Conservation (phyloP, 2,797 vertebrate genomes). For the Phataginus tricuspis region DNA sequence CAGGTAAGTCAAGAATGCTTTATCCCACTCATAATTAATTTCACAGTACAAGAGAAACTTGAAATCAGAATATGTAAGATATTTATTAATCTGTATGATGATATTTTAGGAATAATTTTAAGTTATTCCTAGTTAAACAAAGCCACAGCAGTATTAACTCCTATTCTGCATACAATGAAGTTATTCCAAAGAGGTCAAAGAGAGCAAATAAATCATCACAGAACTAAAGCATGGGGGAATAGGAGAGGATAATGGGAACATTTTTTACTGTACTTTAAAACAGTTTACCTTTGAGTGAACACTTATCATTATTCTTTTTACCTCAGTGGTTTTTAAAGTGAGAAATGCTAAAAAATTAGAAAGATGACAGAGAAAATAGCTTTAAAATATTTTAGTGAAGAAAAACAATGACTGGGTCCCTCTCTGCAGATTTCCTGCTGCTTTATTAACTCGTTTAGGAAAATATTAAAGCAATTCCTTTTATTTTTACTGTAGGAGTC, state of each 20-base stretch:
- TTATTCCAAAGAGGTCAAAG: conserved; percentile 2
- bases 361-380: conserved; percentile 41
- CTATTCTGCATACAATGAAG: conserved; percentile 20
- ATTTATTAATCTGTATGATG: conserved; percentile 33
- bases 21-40: conserved; percentile 78
- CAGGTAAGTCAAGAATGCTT: conserved; percentile 72
- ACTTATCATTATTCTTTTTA: conserved; percentile 46
- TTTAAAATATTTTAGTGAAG: conserved; percentile 54
- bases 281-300: conserved; percentile 33
- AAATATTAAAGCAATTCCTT: conserved; percentile 23
- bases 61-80: conserved; percentile 63
- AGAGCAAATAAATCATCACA: conserved; percentile 36
- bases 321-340: conserved; percentile 28
- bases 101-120: conserved; percentile 64
- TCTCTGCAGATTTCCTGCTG: neutral
- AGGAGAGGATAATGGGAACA: neutral
- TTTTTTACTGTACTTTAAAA: conserved; percentile 29
- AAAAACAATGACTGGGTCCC: neutral
- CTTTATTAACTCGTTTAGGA: conserved; percentile 22
- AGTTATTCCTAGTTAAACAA: conserved; percentile 47
- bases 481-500: conserved; percentile 49
- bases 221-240: neutral
- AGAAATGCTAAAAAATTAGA: conserved; percentile 53
- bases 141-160: neutral
- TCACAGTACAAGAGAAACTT: conserved; percentile 68